A percentile compares a stretch with the other conserved stretches of the same genome.
Evolutionary conservation across 2,888 invertebrate species (phyloP).

Genomic region (Drosophila neonasuta): DNA sequence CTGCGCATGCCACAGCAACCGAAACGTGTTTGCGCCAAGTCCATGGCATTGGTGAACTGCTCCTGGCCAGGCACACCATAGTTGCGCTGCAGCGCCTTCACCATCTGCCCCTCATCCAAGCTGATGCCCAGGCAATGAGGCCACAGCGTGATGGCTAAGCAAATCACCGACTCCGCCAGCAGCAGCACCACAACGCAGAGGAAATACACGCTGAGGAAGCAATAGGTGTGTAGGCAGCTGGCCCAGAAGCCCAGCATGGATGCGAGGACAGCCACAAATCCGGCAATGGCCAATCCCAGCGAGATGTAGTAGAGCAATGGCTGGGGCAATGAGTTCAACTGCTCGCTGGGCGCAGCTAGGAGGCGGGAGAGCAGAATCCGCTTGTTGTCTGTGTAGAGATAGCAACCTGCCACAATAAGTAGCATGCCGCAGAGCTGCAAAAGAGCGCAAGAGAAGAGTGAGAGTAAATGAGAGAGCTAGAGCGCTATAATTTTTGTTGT

Average conservation of each 20-base stretch:
- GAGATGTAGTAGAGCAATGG: conserved; percentile 90
- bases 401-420: conserved; percentile 88
- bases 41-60: conserved; percentile 90
- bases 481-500: background rate
- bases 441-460: background rate
- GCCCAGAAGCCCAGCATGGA: conserved; percentile 92
- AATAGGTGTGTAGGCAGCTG: conserved; percentile 88
- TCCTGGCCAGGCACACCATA: conserved; percentile 89
- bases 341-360: conserved; percentile 84
- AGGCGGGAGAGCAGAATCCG: conserved; percentile 88
- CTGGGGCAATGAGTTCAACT: conserved; percentile 85
- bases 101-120: conserved; percentile 86
- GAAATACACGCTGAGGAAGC: conserved; percentile 89
- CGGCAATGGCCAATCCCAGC: conserved; percentile 87
- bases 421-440: conserved; percentile 87
- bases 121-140: conserved; percentile 90
- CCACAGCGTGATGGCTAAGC: conserved; percentile 88
- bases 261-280: conserved; percentile 86
- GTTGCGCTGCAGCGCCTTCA: conserved; percentile 88
- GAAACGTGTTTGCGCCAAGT: conserved; percentile 88
- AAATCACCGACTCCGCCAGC: conserved; percentile 87
- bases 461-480: background rate
- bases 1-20: conserved; percentile 91
- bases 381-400: conserved; percentile 88
- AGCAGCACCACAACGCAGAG: conserved; percentile 86